Evolutionary conservation across 2,888 invertebrate genomes (phyloP), one percentile per base, ranked within the genome.

Genomic region (Sicus ferrugineus): DNA sequence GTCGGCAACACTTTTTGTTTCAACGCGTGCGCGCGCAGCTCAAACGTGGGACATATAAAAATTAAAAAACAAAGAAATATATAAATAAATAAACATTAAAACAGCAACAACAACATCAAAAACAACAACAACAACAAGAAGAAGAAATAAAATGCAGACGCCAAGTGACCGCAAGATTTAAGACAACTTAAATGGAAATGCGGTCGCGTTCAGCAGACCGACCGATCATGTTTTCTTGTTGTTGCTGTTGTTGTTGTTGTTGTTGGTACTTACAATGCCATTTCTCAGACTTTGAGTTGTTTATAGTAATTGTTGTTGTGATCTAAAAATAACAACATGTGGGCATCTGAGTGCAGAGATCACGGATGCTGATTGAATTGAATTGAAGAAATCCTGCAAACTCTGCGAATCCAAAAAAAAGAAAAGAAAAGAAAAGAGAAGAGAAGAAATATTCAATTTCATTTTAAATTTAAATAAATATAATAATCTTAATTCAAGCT

Each of bases 161-260:
- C 58, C 56, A 31, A 66, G 56, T 66, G 56, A 56, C 56, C 59
- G 48, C 58, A n/a, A 74, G 75, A 75, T 76, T 78, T 75, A 75
- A 77, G 79, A 79, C 80, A 79, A 78, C 74, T 78, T 79, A 80
- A 80, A n/a, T n/a, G n/a, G n/a, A n/a, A n/a, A n/a, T n/a, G n/a
- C n/a, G n/a, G n/a, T n/a, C n/a, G n/a, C n/a, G n/a, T n/a, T n/a
- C n/a, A n/a, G n/a, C n/a, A n/a, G n/a, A n/a, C n/a, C n/a, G n/a
- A n/a, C n/a, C n/a, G n/a, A n/a, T n/a, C n/a, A n/a, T 21, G 42
- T 58, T 67, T 48, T 52, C 54, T 46, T 21, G 19, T 11, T 50
- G 46, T 23, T 59, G 48, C 34, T 21, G 46, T 48, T 48, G 30
- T 50, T 31, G 21, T 19, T 56, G 48, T 59, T 67, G 11, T 52